Base-by-base conservation (phyloP, 1,140 invertebrate genomes). In the Metopolophium dirhodum region DNA sequence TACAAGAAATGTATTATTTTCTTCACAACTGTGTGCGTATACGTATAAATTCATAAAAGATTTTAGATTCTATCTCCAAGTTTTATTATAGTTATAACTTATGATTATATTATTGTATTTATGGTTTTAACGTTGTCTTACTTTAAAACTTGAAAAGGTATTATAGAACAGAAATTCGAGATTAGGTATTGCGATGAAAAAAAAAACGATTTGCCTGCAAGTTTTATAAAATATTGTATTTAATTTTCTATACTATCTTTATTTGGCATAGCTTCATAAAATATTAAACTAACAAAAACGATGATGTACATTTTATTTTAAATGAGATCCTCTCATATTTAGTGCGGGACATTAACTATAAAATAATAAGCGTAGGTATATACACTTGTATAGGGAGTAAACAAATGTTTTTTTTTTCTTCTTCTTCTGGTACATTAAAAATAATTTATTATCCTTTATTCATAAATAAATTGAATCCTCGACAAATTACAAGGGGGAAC, bases 311-410 rank as follows among this genome's bases (percentile, higher is more conserved):
- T 86, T 47, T 45, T 47, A 47, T 86, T 86, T 86, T 41, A 86
- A 90, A 90, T 30, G 54, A 90, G 57, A 90, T 90, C 57, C n/a
- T 90, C 14, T 26, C 23, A 30, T 90, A 20, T 57, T 89, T 37
- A 90, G 54, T 90, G 61, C 26, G 14, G 54, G 18, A 47, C 41
- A 45, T 90, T 90, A 90, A 90, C n/a, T 90, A n/a, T 90, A 77
- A 77, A 77, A 77, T 77, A 90, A 90, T 90, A 90, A 90, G 89
- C n/a, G 37, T 30, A 41, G 41, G 41, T 41, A 41, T 41, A 41
- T 41, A 90, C 4, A 45, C 37, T 57, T 20, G 20, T 9, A 41
- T 41, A 61, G 41, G 57, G n/a, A 41, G 14, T 90, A 30, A 26
- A 90, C 30, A 68, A 57, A 57, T 23, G 8, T 9, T 68, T 49